Conservation (phyloP, 2,797 vertebrate species). For the Danio aesculapii region DNA sequence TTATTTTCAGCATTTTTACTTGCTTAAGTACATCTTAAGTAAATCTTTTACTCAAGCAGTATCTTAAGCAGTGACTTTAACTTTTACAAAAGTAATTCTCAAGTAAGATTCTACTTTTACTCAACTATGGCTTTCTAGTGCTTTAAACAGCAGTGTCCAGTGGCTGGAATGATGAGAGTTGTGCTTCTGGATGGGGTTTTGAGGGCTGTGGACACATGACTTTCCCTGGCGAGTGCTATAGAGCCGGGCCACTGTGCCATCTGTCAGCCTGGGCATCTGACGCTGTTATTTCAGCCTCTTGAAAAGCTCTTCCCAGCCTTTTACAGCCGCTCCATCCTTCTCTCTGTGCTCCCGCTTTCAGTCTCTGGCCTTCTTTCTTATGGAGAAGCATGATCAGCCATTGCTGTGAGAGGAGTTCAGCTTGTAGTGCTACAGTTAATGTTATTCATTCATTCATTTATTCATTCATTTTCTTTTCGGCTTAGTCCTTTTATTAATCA, state of each 20-base stretch:
- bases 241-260: slow-evolving; percentile 25
- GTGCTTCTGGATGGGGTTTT: neutral
- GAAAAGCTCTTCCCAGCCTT: slow-evolving; percentile 1
- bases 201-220: slow-evolving; percentile 9
- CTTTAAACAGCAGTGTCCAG: too few species aligned
- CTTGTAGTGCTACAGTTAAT: neutral
- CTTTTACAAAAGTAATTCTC: too few species aligned
- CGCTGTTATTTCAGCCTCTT: neutral
- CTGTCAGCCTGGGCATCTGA: slow-evolving; percentile 24
- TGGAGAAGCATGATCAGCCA: neutral
- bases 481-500: too few species aligned
- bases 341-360: neutral
- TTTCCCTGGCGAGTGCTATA: neutral
- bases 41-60: too few species aligned
- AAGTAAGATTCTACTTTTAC: too few species aligned
- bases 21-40: too few species aligned
- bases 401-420: too few species aligned
- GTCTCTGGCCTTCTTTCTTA: neutral
- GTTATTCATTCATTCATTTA: too few species aligned
- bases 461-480: too few species aligned
- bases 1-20: too few species aligned
- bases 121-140: too few species aligned
- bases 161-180: neutral
- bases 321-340: neutral
- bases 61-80: too few species aligned